Percentiles rank a stretch among this genome's conserved stretches.
Conservation (phyloP, 2,797 vertebrate genomes). For the Dendrocincla tyrannina region DNA sequence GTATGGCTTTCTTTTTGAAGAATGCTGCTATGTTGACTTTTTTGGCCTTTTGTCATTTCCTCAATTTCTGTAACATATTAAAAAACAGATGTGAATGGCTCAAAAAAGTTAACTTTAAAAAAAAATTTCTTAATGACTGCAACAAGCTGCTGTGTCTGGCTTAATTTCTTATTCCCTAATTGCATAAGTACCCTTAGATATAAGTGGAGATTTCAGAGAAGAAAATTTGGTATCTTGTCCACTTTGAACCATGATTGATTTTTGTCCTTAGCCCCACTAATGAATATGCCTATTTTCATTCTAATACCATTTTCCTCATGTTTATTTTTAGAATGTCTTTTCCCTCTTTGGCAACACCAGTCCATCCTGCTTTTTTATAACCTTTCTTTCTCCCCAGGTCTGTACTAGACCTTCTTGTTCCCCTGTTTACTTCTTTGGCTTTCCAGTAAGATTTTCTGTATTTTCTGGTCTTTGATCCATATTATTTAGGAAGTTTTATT, state of each 20-base stretch:
- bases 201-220: slow-evolving; percentile 6
- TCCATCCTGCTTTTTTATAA: not conserved
- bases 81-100: not conserved
- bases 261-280: not conserved
- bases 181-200: not conserved
- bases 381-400: not conserved
- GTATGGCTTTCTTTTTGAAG: not conserved
- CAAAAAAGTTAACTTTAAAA: not conserved
- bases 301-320: not conserved
- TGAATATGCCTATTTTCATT: not conserved
- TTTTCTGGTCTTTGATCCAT: not conserved
- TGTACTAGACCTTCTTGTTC: not conserved
- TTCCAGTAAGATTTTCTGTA: not conserved
- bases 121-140: not conserved
- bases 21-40: not conserved
- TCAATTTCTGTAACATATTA: not conserved
- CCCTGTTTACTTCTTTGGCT: not conserved
- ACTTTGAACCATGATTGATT: slow-evolving; percentile 16
- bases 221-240: not conserved
- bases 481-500: not conserved
- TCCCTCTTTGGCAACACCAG: not conserved
- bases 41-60: slow-evolving; percentile 21
- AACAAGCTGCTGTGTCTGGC: not conserved
- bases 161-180: not conserved
- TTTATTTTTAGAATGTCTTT: slow-evolving; percentile 34